These are phyloP conservation scores for Enteromius treurensis DNA, from an alignment of 2,797 vertebrate species.

Conservation along the genomic window DNA sequence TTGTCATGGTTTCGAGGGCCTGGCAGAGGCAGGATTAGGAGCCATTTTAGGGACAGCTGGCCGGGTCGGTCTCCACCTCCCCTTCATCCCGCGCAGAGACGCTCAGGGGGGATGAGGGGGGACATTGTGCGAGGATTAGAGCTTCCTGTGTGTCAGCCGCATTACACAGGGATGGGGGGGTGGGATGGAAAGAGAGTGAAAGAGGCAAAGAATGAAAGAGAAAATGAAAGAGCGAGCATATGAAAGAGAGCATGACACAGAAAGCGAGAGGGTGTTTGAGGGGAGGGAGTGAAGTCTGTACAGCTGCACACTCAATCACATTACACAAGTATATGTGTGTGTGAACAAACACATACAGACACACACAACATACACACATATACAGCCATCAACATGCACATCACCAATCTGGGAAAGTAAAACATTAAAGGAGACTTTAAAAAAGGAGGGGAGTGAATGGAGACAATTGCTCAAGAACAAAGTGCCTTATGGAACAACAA, in stretches of 20 bases:
- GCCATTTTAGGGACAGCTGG: constrained; percentile 86
- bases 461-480: constrained; percentile 62
- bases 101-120: constrained; percentile 72
- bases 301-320: constrained; percentile 84
- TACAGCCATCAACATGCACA: constrained; percentile 56
- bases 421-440: constrained; percentile 77
- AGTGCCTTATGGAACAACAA: constrained; percentile 64
- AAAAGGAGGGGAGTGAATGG: constrained; percentile 73
- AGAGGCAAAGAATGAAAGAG: constrained; percentile 75
- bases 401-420: constrained; percentile 68
- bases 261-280: constrained; percentile 56
- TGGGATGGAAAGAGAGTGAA: constrained; percentile 61
- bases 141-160: constrained; percentile 84
- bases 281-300: constrained; percentile 71
- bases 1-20: constrained; percentile 83
- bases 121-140: constrained; percentile 83
- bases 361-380: constrained; percentile 53
- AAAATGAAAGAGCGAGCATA: constrained; percentile 78
- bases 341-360: constrained; percentile 73
- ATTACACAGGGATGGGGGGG: constrained; percentile 71
- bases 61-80: constrained; percentile 76
- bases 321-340: constrained; percentile 56
- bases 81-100: constrained; percentile 76
- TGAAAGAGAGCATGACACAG: constrained; percentile 62
- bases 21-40: constrained; percentile 77